These are phyloP conservation scores for Macquaria ambigua DNA, from an alignment of 2,113 vertebrate genomes.

Conservation along the genomic window DNA sequence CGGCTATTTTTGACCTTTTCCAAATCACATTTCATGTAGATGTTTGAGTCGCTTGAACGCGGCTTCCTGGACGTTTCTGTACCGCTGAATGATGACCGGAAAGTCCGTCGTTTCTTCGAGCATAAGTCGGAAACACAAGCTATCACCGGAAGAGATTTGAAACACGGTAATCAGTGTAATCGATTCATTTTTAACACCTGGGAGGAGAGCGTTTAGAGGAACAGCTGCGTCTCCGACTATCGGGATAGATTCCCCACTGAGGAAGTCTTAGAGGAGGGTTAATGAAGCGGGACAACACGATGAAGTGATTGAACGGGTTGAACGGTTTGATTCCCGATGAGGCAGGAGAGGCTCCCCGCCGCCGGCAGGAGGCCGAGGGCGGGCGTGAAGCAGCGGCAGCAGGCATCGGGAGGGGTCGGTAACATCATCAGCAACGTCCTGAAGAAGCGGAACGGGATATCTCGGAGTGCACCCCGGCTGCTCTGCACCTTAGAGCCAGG, in stretches of 20 bases:
- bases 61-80: not conserved
- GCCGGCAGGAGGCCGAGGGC: conserved; percentile 88
- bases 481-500: conserved; percentile 98
- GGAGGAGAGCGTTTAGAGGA: not conserved
- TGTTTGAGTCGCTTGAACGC: not conserved
- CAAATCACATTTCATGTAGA: not conserved
- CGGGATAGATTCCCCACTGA: not conserved
- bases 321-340: conserved; percentile 81
- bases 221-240: not conserved
- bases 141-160: conserved; percentile 29
- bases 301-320: conserved; percentile 45
- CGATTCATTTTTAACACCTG: not conserved
- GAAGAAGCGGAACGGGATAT: conserved; percentile 95
- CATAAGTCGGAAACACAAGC: not conserved
- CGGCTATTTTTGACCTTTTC: conserved; percentile 19
- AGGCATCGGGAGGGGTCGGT: conserved; percentile 89
- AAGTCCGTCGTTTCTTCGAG: not conserved
- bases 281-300: not conserved
- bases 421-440: conserved; percentile 96
- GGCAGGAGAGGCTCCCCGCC: conserved; percentile 87
- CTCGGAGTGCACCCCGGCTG: conserved; percentile 93
- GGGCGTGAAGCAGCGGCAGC: conserved; percentile 85
- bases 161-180: conserved; percentile 5
- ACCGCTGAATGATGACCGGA: not conserved
- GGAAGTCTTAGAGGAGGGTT: not conserved